Conservation (phyloP, 2,888 invertebrate species). For the Tenthredo distinguenda region DNA sequence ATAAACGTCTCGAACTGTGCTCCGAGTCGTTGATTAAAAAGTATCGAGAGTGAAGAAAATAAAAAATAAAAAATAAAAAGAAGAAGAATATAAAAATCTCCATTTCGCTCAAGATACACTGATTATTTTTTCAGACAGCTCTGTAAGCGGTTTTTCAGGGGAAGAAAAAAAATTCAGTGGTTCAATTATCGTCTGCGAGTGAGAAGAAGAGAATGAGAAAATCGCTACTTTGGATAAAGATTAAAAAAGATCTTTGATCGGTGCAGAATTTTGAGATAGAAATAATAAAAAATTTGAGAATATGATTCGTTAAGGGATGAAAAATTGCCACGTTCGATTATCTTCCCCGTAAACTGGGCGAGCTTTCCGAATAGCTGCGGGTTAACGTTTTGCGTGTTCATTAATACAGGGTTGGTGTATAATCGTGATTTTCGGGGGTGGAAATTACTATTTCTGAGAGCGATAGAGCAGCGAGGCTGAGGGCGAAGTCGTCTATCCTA, state of each 20-base stretch:
- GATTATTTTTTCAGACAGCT: background rate
- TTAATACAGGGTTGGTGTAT: constrained; percentile 2
- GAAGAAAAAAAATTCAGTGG: background rate
- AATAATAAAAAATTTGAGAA: too few relatives aligned
- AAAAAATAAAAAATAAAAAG: background rate
- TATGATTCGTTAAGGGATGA: background rate
- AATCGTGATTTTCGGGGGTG: background rate
- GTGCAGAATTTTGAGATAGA: too few relatives aligned
- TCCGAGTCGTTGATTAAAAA: constrained; percentile 15
- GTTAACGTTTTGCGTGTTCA: background rate
- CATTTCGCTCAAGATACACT: background rate
- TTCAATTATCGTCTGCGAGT: background rate
- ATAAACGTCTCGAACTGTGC: background rate
- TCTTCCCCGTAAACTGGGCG: background rate
- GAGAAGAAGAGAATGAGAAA: background rate
- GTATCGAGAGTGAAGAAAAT: background rate
- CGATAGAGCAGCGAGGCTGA: background rate
- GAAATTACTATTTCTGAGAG: background rate
- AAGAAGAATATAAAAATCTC: background rate
- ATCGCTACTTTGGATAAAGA: too few relatives aligned
- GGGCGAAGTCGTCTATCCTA: background rate
- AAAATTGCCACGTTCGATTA: background rate
- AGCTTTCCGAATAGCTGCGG: background rate
- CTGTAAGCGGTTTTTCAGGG: background rate
- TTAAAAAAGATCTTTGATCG: background rate